Evolutionary conservation across 2,888 invertebrate genomes (phyloP).

Genomic region (Leptarthrus brevirostris): DNA sequence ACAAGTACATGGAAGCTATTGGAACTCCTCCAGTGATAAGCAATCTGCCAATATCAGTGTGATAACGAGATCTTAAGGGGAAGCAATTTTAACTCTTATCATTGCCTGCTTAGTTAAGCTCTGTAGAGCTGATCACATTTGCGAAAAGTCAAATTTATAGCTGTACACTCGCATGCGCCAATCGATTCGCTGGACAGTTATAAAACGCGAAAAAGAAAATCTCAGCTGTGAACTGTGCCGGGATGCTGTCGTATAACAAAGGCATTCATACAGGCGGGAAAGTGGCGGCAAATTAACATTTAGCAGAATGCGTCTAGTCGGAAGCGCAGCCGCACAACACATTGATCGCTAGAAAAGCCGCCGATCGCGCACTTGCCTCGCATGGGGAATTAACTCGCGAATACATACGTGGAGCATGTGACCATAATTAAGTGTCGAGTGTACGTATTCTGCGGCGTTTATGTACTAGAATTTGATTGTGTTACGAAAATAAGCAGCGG

Average conservation of each 20-base stretch:
- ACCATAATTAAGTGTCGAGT: not conserved
- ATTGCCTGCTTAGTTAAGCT: not conserved
- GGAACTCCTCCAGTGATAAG: not conserved
- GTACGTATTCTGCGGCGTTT: not conserved
- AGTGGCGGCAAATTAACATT: slow-evolving; percentile 29
- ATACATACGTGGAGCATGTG: slow-evolving; percentile 22
- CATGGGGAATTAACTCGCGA: slow-evolving; percentile 18
- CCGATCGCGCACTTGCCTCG: not conserved
- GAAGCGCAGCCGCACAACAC: slow-evolving; percentile 46
- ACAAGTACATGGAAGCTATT: not conserved
- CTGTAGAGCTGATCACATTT: not conserved
- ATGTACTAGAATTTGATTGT: slow-evolving; percentile 40
- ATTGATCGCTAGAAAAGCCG: not conserved
- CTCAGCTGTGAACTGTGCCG: not conserved
- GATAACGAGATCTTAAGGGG: not conserved
- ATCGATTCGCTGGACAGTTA: not conserved
- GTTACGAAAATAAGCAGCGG: slow-evolving; percentile 39
- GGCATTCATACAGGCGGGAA: slow-evolving; percentile 8
- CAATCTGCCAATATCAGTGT: not conserved
- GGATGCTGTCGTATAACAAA: not conserved
- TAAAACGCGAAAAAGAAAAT: not conserved
- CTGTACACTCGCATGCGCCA: not conserved
- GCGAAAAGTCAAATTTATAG: not conserved
- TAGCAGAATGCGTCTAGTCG: slow-evolving; percentile 43
- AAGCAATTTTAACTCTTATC: not conserved